A percentile compares a stretch with the other conserved stretches of the same genome.
phyloP scores from a whole-genome alignment of 1,140 invertebrate species.

The Cyclina sinensis region DNA sequence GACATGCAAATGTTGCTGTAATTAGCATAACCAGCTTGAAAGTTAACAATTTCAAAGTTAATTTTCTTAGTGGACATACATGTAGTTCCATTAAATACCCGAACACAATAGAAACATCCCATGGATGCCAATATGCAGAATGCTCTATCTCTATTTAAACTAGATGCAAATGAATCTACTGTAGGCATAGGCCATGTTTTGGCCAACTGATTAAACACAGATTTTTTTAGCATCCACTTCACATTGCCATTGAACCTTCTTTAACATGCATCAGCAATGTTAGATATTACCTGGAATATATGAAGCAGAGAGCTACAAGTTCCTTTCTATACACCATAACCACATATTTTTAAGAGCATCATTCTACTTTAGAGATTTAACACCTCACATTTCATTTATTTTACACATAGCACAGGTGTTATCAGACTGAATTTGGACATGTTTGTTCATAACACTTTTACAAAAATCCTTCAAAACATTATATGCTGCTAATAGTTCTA shows the following conservation, averaged over 20 bases:
- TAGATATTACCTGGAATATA: not conserved
- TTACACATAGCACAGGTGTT: too few species aligned
- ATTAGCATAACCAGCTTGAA: constrained; percentile 39
- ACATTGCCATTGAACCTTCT: constrained; percentile 20
- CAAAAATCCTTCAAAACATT: too few species aligned
- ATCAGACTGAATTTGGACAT: too few species aligned
- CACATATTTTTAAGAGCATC: constrained; percentile 46
- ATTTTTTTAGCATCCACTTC: not conserved
- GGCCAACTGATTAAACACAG: not conserved
- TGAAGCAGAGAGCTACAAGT: constrained; percentile 1
- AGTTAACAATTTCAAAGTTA: constrained; percentile 22
- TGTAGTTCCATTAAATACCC: not conserved
- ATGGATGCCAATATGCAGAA: constrained; percentile 65
- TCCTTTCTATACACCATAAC: not conserved
- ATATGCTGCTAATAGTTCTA: too few species aligned
- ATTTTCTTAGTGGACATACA: not conserved
- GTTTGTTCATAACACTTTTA: too few species aligned
- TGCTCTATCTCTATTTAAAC: constrained; percentile 50
- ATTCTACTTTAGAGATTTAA: too few species aligned
- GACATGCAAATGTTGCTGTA: not conserved
- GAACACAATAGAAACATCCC: constrained; percentile 48
- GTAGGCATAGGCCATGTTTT: not conserved
- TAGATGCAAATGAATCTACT: constrained; percentile 50
- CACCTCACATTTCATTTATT: too few species aligned
- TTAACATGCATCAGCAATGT: not conserved